phyloP scores from a whole-genome alignment of 23 tunicate species.

The Styela plicata region DNA sequence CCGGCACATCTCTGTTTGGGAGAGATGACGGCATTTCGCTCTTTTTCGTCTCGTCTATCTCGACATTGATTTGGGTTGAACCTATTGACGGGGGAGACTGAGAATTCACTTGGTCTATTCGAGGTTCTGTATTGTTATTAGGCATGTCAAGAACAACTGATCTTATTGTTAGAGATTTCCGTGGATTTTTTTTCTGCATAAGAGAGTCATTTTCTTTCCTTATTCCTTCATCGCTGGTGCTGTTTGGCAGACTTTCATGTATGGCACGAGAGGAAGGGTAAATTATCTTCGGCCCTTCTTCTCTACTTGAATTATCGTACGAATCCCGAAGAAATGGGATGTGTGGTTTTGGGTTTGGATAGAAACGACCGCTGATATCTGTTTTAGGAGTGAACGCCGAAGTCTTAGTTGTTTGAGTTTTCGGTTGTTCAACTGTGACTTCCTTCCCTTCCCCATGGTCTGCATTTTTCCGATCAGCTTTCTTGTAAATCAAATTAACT shows the following conservation, averaged over 20 bases:
- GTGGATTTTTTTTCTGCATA: no score
- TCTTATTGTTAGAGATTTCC: neutral
- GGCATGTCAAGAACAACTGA: neutral
- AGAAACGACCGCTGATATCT: conserved; percentile 24
- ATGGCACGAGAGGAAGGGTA: conserved; percentile 10
- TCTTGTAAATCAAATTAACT: conserved; percentile 7
- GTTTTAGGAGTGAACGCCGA: conserved; percentile 1
- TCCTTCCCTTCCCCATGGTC: neutral
- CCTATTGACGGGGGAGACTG: no score
- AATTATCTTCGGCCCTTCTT: neutral
- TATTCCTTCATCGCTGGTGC: no score
- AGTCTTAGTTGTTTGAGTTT: neutral
- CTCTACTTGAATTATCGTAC: conserved; percentile 7
- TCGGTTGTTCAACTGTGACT: neutral
- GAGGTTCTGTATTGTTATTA: no score
- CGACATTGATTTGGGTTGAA: no score
- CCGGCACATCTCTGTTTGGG: no score
- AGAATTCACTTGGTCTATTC: no score
- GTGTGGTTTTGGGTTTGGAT: conserved; percentile 2
- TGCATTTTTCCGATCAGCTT: neutral
- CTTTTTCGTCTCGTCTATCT: no score
- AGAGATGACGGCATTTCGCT: no score
- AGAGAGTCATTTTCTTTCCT: no score
- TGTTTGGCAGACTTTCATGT: no score
- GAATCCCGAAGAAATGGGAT: conserved; percentile 16